Conservation (phyloP, 2,888 invertebrate species). For the Tachina fera region DNA sequence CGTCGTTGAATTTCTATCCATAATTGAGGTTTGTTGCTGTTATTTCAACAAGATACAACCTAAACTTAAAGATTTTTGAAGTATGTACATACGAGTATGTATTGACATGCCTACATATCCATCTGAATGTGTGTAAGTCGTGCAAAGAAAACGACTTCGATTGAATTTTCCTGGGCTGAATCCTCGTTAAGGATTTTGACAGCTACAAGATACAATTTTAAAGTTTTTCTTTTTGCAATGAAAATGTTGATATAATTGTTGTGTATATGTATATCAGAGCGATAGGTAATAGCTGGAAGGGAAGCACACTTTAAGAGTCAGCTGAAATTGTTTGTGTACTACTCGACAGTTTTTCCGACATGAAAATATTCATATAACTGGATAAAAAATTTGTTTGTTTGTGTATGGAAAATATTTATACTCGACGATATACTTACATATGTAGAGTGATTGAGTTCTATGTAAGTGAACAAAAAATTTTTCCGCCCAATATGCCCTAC, state of each 20-base stretch:
- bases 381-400: too few species aligned
- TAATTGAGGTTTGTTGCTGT: slow-evolving; percentile 54
- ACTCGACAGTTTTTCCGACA: too few species aligned
- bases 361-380: too few species aligned
- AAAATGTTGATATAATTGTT: slow-evolving; percentile 39
- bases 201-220: slow-evolving; percentile 59
- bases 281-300: background rate
- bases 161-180: slow-evolving; percentile 58
- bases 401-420: too few species aligned
- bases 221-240: slow-evolving; percentile 33
- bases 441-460: too few species aligned
- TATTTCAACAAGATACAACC: slow-evolving; percentile 25
- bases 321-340: background rate
- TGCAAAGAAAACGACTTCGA: slow-evolving; percentile 57
- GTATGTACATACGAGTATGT: background rate
- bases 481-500: too few species aligned
- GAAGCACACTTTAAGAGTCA: slow-evolving; percentile 8
- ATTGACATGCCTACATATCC: background rate
- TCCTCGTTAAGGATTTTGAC: slow-evolving; percentile 55
- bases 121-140: background rate
- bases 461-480: too few species aligned
- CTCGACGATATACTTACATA: too few species aligned
- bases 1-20: slow-evolving; percentile 30
- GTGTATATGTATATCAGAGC: background rate
- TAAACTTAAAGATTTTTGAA: slow-evolving; percentile 52